Base-by-base conservation (phyloP, 2,113 vertebrate genomes). In the Mesembrinibis cayennensis region DNA sequence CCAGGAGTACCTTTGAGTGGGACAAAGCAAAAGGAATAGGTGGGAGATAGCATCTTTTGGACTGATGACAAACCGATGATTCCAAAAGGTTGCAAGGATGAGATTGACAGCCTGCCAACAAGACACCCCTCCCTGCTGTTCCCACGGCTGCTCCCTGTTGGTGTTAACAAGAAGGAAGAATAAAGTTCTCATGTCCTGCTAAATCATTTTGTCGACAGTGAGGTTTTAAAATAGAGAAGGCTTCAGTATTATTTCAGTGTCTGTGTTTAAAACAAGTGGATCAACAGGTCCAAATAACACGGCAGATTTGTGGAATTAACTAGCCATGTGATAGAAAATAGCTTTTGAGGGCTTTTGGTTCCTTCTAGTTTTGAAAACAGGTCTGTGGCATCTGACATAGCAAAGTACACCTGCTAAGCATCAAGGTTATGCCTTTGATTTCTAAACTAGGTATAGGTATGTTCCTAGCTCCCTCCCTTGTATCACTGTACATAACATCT, bases 101-200 rank as follows among this genome's bases (percentile, higher is more conserved):
- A 52, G 26, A 44, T 7, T 36, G 56, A 29, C 34, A 88, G 45
- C 16, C 40, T 0, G 0, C 9, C 23, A 32, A 3, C 0, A 12
- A 63, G 40, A 55, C 16, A 29, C 6, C 5, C 14, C 52, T 90
- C n/a, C 25, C 6, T 53, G 16, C 53, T 58, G 22, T 89, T 80
- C 38, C 21, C 9, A 8, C 3, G 18, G 14, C 17, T 5, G 1
- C 16, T 56, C 3, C 0, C 4, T 52, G 5, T 25, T 79, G 32
- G 9, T 66, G 14, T 47, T 77, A 45, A 16, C 67, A 45, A 53
- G 34, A 50, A 49, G 5, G n/a, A 42, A 50, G 4, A 58, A 38
- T 69, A n/a, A 42, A 85, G 16, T 76, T 80, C 1, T 0, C 70
- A 9, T n/a, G 27, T 44, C 19, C 40, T 53, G 19, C 36, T 80